Conservation (phyloP, 2,888 invertebrate species). For the Melanostoma mellinum region DNA sequence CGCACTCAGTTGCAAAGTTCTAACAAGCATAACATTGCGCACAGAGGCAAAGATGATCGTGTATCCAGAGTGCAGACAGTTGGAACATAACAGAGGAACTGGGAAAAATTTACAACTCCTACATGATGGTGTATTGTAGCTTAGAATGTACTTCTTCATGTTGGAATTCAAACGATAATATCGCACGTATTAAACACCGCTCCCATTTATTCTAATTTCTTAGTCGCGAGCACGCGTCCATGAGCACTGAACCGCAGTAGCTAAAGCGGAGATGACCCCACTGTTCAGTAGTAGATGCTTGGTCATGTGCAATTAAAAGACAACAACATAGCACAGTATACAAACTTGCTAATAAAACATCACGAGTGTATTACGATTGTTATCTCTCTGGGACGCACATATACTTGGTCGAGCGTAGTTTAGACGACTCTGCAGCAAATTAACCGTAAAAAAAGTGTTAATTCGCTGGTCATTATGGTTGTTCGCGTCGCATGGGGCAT, state of each 20-base stretch:
- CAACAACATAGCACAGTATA: constrained; percentile 21
- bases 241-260: background rate
- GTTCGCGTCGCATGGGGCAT: constrained; percentile 37
- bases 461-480: constrained; percentile 58
- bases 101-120: constrained; percentile 51
- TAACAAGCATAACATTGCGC: constrained; percentile 34
- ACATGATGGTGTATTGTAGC: constrained; percentile 34
- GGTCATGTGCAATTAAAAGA: constrained; percentile 56
- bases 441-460: constrained; percentile 56
- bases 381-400: constrained; percentile 37
- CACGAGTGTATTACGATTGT: constrained; percentile 46
- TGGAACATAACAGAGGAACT: constrained; percentile 34
- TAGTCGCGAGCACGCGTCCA: constrained; percentile 14
- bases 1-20: constrained; percentile 37
- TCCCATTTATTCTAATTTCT: constrained; percentile 60
- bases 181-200: constrained; percentile 57
- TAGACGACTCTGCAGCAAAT: constrained; percentile 34
- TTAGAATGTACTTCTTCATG: constrained; percentile 43
- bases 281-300: constrained; percentile 31
- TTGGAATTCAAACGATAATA: constrained; percentile 54
- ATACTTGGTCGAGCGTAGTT: constrained; percentile 3
- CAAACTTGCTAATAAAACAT: constrained; percentile 47
- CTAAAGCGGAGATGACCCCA: constrained; percentile 34
- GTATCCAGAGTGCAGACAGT: constrained; percentile 22
- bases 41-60: constrained; percentile 25